Evolutionary conservation across 1,140 invertebrate genomes (phyloP).

Genomic region (Phenacoccus solenopsis): DNA sequence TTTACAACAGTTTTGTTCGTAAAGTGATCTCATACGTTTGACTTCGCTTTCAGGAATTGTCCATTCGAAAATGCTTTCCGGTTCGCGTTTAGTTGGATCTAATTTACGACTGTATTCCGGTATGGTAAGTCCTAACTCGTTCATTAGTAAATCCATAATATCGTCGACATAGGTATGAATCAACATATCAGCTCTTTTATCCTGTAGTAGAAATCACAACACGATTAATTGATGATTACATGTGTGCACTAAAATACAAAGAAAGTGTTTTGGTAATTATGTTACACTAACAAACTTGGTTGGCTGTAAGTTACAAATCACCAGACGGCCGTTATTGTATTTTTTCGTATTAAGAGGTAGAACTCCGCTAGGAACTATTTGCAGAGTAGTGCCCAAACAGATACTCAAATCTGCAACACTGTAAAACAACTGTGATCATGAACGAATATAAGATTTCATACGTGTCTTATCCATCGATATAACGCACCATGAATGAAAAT

Average conservation of each 20-base stretch:
- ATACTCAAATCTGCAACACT: conserved; percentile 44
- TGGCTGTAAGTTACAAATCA: conserved; percentile 91
- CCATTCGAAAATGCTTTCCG: not conserved
- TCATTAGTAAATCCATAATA: conserved; percentile 62
- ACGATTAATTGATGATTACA: not conserved
- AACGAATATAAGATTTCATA: not conserved
- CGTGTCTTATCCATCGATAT: not conserved
- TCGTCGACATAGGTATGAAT: conserved; percentile 84
- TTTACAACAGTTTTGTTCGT: not conserved
- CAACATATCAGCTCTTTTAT: conserved; percentile 79
- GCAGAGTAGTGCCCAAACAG: conserved; percentile 90
- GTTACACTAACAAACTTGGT: conserved; percentile 76
- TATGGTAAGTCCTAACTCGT: conserved; percentile 27
- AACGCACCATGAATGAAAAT: conserved; percentile 78
- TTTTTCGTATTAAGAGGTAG: conserved; percentile 80
- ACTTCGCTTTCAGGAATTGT: not conserved
- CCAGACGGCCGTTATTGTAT: conserved; percentile 58
- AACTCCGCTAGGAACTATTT: conserved; percentile 94
- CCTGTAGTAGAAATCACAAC: conserved; percentile 48
- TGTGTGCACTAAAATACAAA: not conserved
- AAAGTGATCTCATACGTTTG: not conserved
- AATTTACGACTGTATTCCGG: not conserved
- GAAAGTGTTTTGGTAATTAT: not conserved
- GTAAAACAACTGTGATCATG: not conserved
- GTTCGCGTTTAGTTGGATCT: not conserved